These are phyloP conservation scores for Thelaira solivaga DNA, from an alignment of 2,888 invertebrate genomes.

Conservation along the genomic window DNA sequence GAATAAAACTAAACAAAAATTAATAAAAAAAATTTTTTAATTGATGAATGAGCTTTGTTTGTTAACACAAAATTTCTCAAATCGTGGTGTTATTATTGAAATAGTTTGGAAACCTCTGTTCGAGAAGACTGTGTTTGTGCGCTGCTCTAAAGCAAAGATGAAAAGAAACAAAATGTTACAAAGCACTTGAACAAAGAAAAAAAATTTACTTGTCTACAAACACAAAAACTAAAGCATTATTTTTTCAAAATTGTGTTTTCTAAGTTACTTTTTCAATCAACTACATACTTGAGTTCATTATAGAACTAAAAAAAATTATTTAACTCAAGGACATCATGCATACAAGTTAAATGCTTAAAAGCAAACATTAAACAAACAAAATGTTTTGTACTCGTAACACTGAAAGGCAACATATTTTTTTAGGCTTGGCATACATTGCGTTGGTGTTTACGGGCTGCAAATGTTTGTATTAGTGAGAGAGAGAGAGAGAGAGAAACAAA, in stretches of 20 bases:
- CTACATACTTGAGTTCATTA: too few species aligned
- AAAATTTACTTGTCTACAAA: too few species aligned
- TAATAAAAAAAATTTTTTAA: too few species aligned
- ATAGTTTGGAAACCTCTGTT: too few species aligned
- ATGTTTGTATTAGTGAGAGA: not conserved
- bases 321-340: slow-evolving; percentile 45
- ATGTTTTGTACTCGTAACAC: not conserved
- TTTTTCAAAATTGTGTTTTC: too few species aligned
- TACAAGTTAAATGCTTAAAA: slow-evolving; percentile 13
- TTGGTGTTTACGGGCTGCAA: slow-evolving; percentile 4
- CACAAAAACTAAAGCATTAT: too few species aligned
- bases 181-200: slow-evolving; percentile 25
- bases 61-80: too few species aligned
- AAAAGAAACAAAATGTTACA: slow-evolving; percentile 11
- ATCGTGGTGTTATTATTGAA: too few species aligned
- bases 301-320: not conserved
- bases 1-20: too few species aligned
- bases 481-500: not conserved
- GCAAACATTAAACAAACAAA: slow-evolving; percentile 19
- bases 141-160: too few species aligned
- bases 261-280: slow-evolving; percentile 32
- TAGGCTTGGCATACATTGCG: slow-evolving; percentile 48
- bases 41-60: too few species aligned
- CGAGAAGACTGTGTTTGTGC: too few species aligned
- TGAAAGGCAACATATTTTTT: not conserved